A percentile compares a stretch with the other conserved stretches of the same genome.
These are phyloP conservation scores for Chromobotia macracanthus DNA, from an alignment of 2,797 vertebrate genomes.

Conservation along the genomic window DNA sequence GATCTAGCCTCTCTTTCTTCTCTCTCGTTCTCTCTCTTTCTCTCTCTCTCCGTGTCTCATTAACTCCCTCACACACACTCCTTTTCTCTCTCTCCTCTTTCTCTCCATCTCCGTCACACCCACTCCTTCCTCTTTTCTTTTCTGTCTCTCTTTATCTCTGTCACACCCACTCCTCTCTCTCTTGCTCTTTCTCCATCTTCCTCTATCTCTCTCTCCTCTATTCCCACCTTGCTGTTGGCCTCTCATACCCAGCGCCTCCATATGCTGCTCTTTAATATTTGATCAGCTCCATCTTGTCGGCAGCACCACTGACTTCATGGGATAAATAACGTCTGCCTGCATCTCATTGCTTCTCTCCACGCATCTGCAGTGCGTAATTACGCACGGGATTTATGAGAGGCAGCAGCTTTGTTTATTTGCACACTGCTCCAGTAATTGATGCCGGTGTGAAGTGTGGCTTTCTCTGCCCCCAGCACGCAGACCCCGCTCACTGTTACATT, in stretches of 20 bases:
- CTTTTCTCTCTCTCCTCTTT: constrained; percentile 49
- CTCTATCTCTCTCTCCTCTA: not conserved
- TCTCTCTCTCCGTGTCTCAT: no score
- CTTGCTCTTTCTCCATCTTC: not conserved
- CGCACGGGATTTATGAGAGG: constrained; percentile 82
- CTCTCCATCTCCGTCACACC: constrained; percentile 67
- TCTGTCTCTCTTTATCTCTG: constrained; percentile 46
- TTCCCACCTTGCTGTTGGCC: constrained; percentile 34
- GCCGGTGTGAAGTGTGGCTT: constrained; percentile 60
- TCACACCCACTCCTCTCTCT: constrained; percentile 9
- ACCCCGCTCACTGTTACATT: constrained; percentile 15
- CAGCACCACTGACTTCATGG: constrained; percentile 82
- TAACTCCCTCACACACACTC: no score
- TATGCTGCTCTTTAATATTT: constrained; percentile 88
- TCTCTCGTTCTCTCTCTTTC: constrained; percentile 61
- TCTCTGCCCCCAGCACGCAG: constrained; percentile 13
- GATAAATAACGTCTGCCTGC: constrained; percentile 85
- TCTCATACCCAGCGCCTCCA: constrained; percentile 76
- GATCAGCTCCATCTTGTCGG: constrained; percentile 85
- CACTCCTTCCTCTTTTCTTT: constrained; percentile 74
- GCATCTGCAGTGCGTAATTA: constrained; percentile 88
- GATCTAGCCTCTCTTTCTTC: constrained; percentile 43
- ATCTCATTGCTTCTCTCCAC: constrained; percentile 70
- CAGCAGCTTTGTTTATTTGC: constrained; percentile 78
- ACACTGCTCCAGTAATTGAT: constrained; percentile 79